Evolutionary conservation across 2,888 invertebrate species (phyloP).

Genomic region (Camptogramma bilineatum): DNA sequence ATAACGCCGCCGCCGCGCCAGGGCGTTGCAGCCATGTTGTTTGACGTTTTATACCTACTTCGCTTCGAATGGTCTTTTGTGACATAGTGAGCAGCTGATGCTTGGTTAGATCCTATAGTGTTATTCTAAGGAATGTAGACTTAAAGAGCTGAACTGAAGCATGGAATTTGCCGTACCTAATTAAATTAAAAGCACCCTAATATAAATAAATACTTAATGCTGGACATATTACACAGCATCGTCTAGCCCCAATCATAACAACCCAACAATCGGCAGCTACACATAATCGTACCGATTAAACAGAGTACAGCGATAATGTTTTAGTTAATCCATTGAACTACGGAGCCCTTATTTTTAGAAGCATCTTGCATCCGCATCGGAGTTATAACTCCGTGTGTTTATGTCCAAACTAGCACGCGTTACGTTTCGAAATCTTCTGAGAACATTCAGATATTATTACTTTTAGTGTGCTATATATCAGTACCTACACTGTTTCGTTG

Average conservation of each 20-base stretch:
- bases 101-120: neutral
- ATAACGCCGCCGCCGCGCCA: too few relatives aligned
- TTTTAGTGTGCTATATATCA: slow-evolving; percentile 41
- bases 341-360: slow-evolving; percentile 65
- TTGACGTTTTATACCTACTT: slow-evolving; percentile 42
- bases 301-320: slow-evolving; percentile 38
- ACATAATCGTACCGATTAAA: slow-evolving; percentile 32
- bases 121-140: neutral
- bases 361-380: slow-evolving; percentile 70
- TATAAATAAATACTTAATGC: too few relatives aligned
- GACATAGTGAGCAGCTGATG: too few relatives aligned
- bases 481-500: slow-evolving; percentile 28
- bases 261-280: slow-evolving; percentile 1
- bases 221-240: too few relatives aligned
- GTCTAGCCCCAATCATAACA: too few relatives aligned
- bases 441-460: slow-evolving; percentile 60
- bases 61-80: slow-evolving; percentile 1
- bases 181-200: too few relatives aligned
- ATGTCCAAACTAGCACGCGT: slow-evolving; percentile 71
- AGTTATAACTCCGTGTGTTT: slow-evolving; percentile 77
- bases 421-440: slow-evolving; percentile 74
- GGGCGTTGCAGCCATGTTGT: slow-evolving; percentile 62
- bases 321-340: slow-evolving; percentile 52
- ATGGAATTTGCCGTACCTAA: neutral
- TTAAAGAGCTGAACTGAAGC: neutral